Conservation (phyloP, 2,113 vertebrate genomes). For the Heliornis fulica region DNA sequence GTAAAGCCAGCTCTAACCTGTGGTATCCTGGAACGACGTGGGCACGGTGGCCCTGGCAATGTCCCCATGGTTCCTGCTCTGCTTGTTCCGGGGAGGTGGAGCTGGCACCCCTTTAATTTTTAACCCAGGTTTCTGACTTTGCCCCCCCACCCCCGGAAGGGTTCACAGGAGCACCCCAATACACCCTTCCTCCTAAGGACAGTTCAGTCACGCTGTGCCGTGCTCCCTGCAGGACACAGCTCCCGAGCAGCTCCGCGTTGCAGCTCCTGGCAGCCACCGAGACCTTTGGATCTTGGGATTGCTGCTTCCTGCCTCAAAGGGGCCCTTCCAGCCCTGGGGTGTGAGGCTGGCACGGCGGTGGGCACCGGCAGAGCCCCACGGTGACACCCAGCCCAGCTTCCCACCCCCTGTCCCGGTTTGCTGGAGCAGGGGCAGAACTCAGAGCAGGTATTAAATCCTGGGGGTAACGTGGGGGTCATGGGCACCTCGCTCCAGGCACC, state of each 20-base stretch:
- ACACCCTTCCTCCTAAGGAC: background rate
- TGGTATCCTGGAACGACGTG: background rate
- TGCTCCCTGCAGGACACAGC: rapidly evolving
- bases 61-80: background rate
- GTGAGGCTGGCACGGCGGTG: background rate
- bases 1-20: background rate
- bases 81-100: background rate
- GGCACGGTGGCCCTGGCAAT: background rate
- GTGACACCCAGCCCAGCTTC: background rate
- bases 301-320: background rate
- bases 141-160: background rate
- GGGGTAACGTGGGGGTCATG: rapidly evolving
- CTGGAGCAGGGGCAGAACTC: background rate
- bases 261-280: background rate
- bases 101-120: background rate
- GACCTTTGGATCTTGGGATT: background rate
- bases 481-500: background rate
- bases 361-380: rapidly evolving
- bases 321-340: background rate
- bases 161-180: background rate
- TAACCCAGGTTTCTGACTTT: background rate
- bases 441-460: background rate
- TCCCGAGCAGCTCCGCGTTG: background rate
- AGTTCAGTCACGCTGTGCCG: no score
- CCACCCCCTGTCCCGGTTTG: background rate